Base-by-base conservation (phyloP, 2,888 invertebrate genomes). In the Drosophila macrospina region DNA sequence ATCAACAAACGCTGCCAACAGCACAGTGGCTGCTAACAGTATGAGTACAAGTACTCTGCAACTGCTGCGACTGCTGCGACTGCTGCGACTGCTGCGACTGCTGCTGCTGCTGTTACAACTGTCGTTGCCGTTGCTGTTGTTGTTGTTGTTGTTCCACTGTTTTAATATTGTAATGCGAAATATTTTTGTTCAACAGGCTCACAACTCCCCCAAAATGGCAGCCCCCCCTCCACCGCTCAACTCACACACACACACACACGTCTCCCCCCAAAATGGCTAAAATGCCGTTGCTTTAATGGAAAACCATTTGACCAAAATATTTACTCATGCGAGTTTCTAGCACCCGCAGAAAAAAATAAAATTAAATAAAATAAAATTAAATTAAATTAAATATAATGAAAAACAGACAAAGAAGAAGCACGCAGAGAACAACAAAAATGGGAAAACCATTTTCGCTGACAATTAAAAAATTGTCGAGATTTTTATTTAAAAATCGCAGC, bases 91-190 rank as follows among this genome's bases (percentile, higher is more conserved):
- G 63, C 39, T 44, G 37, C 48, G 26, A n/a, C 37, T 36, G 36
- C 16, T 34, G 6, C 36, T 16, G 8, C 28, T 56, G 15, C n/a
- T n/a, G n/a, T n/a, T n/a, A n/a, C n/a, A n/a, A n/a, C n/a, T n/a
- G n/a, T n/a, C n/a, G n/a, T n/a, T n/a, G n/a, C n/a, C n/a, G n/a
- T 44, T 26, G 16, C 59, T 71, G 47, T 42, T 64, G 48, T 57
- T 72, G 45, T 63, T 51, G 57, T 51, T 71, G 16, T 39, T 28
- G 16, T 39, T 30, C 60, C 64, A 80, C 66, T 69, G 65, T 80
- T 84, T 88, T 86, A 86, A 86, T 88, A 80, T 78, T 88, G 85
- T 88, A 86, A 86, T 86, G 86, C 70, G 80, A 55, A 74, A 47
- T 72, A 68, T 70, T 52, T 37, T 62, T 69, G 67, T 69, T 61